Evolutionary conservation across 1,140 invertebrate genomes (phyloP).

Genomic region (Pseudachorutes palmiensis): DNA sequence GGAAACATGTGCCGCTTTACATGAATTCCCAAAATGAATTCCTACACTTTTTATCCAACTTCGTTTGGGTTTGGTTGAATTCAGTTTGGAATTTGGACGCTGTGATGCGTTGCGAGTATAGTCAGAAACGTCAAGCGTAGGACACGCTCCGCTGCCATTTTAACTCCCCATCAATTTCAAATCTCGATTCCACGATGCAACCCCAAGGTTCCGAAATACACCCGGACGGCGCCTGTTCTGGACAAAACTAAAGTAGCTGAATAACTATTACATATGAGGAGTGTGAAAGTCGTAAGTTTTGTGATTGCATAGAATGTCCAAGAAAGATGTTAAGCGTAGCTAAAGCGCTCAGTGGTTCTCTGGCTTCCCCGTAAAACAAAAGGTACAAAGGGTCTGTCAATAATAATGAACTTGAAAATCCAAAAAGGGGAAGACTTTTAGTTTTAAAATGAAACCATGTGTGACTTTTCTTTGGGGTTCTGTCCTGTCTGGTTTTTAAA

Average conservation of each 20-base stretch:
- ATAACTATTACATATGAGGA: too few species aligned
- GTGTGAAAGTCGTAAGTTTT: too few species aligned
- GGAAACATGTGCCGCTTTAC: too few species aligned
- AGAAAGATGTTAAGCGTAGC: too few species aligned
- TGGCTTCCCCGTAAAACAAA: not conserved
- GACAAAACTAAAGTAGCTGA: too few species aligned
- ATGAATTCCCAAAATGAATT: too few species aligned
- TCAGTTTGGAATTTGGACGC: too few species aligned
- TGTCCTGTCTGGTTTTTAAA: not conserved
- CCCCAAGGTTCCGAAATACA: not conserved
- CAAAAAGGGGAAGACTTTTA: not conserved
- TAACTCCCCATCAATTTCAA: slow-evolving; percentile 33
- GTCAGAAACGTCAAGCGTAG: not conserved
- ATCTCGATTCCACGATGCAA: not conserved
- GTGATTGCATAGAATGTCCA: too few species aligned
- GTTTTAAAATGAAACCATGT: slow-evolving; percentile 10
- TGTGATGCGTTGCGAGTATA: not conserved
- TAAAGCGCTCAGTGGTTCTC: too few species aligned
- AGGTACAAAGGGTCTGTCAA: not conserved
- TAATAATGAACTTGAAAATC: not conserved
- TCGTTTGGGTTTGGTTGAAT: too few species aligned
- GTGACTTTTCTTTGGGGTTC: not conserved
- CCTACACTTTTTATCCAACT: too few species aligned
- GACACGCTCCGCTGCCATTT: slow-evolving; percentile 24
- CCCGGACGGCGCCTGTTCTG: too few species aligned